Conservation (phyloP, 2,888 invertebrate species). For the Thumatha senex region DNA sequence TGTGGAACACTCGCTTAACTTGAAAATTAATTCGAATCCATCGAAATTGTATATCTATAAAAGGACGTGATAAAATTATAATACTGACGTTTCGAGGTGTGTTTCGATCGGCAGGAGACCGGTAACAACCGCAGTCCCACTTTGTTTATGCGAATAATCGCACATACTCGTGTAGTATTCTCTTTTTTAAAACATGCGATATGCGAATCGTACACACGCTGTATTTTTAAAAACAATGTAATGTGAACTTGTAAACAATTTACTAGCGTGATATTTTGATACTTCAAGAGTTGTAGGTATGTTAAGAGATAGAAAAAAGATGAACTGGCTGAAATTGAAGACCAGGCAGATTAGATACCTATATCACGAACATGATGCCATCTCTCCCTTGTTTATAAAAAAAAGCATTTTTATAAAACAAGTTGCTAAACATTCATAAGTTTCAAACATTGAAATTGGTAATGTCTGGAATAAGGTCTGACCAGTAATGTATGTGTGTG, state of each 20-base stretch:
- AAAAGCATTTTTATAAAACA: constrained; percentile 10
- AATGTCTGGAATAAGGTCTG: too few species aligned
- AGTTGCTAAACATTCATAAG: too few species aligned
- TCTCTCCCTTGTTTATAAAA: constrained; percentile 5
- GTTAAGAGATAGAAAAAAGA: constrained; percentile 31
- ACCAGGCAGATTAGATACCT: constrained; percentile 47
- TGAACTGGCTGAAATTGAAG: constrained; percentile 72
- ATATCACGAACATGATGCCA: constrained; percentile 20
- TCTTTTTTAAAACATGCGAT: constrained; percentile 53
- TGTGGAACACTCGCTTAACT: constrained; percentile 39
- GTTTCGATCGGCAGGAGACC: constrained; percentile 3
- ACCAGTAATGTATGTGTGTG: too few species aligned
- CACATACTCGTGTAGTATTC: constrained; percentile 43
- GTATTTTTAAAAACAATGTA: constrained; percentile 41
- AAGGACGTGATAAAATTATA: constrained; percentile 35
- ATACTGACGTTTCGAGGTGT: constrained; percentile 22
- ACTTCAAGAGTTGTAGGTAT: constrained; percentile 4
- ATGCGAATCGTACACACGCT: constrained; percentile 44
- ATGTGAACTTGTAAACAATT: constrained; percentile 38
- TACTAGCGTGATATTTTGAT: constrained; percentile 44
- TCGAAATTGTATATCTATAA: constrained; percentile 41
- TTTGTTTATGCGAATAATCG: constrained; percentile 59
- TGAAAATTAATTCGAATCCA: constrained; percentile 41
- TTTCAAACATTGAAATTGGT: too few species aligned
- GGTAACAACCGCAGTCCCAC: constrained; percentile 46